These are phyloP conservation scores for Sinonovacula constricta DNA, from an alignment of 1,140 invertebrate species.

Conservation along the genomic window DNA sequence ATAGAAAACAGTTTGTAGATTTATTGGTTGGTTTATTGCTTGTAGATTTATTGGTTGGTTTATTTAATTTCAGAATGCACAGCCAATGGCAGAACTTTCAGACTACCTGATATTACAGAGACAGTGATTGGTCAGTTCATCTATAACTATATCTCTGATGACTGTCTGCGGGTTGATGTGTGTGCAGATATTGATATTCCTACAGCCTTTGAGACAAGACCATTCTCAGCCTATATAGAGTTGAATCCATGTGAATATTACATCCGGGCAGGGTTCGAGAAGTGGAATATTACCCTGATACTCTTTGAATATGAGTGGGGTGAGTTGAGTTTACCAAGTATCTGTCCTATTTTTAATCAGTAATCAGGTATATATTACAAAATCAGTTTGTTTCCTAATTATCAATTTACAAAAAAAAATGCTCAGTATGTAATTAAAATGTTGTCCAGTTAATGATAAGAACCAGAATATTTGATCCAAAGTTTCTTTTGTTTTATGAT, in stretches of 20 bases:
- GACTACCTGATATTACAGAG: neutral
- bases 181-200: conserved; percentile 19
- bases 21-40: no score
- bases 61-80: neutral
- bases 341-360: no score
- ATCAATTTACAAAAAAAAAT: no score
- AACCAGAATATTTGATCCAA: no score
- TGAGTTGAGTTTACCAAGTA: no score
- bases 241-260: conserved; percentile 15
- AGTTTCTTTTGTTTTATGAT: no score
- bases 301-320: conserved; percentile 38
- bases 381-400: no score
- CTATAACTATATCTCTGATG: conserved; percentile 25
- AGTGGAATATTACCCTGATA: neutral
- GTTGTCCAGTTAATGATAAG: no score
- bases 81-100: neutral
- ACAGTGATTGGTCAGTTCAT: neutral
- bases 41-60: no score
- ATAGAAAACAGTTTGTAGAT: no score
- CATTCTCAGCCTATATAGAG: conserved; percentile 31
- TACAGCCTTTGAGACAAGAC: neutral
- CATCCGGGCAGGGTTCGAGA: conserved; percentile 16
- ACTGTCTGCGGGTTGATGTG: conserved; percentile 24
- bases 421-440: no score
- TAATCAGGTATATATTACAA: no score